Percentiles rank a stretch among this genome's conserved stretches.
These are phyloP conservation scores for Dyspetes luteomarginatus DNA, from an alignment of 2,888 invertebrate genomes.

Conservation along the genomic window DNA sequence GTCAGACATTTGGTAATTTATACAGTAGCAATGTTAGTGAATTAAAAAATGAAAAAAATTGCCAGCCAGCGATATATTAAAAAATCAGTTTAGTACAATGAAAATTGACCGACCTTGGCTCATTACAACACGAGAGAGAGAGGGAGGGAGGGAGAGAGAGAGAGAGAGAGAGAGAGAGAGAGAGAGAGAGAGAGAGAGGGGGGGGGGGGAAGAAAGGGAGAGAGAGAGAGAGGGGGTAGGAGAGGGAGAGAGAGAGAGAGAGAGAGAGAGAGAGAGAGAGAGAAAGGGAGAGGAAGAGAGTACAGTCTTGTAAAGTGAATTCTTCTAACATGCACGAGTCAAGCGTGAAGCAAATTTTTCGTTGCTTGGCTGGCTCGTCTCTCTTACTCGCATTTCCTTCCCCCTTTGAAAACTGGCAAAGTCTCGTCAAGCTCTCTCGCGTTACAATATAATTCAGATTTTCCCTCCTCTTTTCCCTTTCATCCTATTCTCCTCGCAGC, in stretches of 20 bases:
- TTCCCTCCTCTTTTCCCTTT: not conserved
- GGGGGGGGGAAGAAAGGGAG: too few species aligned
- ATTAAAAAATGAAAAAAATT: slow-evolving; percentile 5
- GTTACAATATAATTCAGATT: not conserved
- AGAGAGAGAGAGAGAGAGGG: too few species aligned
- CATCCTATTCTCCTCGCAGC: slow-evolving; percentile 8
- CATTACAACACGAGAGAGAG: too few species aligned
- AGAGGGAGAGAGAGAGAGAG: too few species aligned
- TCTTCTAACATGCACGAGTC: slow-evolving; percentile 40
- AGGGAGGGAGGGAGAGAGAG: too few species aligned
- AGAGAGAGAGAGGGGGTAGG: too few species aligned
- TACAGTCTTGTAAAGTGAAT: slow-evolving; percentile 1
- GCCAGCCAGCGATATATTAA: slow-evolving; percentile 1
- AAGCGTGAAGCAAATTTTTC: slow-evolving; percentile 48
- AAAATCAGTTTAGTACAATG: too few species aligned
- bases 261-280: too few species aligned
- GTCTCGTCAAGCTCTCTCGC: slow-evolving; percentile 16
- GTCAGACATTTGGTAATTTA: slow-evolving; percentile 12
- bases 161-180: too few species aligned
- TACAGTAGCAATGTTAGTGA: not conserved
- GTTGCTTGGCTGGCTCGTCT: slow-evolving; percentile 23
- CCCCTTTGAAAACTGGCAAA: not conserved
- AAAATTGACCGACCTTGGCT: too few species aligned
- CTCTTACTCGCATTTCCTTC: not conserved
- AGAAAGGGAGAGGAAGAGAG: too few species aligned